Evolutionary conservation across 1,140 invertebrate genomes (phyloP).

Genomic region (Chionoecetes opilio): DNA sequence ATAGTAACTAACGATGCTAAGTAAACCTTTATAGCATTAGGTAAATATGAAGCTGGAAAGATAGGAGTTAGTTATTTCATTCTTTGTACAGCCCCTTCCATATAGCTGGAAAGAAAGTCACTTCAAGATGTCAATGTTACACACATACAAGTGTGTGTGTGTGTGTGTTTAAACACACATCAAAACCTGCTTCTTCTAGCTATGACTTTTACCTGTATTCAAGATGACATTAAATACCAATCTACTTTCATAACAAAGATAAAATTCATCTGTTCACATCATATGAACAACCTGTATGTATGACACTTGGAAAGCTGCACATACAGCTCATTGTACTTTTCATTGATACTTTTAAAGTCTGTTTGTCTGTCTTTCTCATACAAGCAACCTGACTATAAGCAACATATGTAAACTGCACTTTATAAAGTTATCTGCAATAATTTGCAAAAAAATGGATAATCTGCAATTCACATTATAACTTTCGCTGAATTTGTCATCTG

Average conservation of each 20-base stretch:
- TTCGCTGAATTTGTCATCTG: neutral
- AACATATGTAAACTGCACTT: neutral
- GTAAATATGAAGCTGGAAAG: neutral
- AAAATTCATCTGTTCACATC: too few relatives aligned
- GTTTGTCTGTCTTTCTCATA: too few relatives aligned
- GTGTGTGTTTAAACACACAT: too few relatives aligned
- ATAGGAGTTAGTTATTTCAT: neutral
- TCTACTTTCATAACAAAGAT: neutral
- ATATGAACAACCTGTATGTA: too few relatives aligned
- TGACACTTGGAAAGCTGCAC: too few relatives aligned
- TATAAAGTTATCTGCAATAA: neutral
- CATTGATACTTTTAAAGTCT: too few relatives aligned
- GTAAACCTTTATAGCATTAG: neutral
- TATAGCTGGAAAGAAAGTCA: neutral
- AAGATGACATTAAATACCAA: slow-evolving; percentile 2
- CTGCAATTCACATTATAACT: neutral
- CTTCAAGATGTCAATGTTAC: too few relatives aligned
- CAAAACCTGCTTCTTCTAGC: too few relatives aligned
- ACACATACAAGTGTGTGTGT: too few relatives aligned
- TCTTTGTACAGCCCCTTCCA: neutral
- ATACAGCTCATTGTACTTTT: too few relatives aligned
- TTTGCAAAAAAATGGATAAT: neutral
- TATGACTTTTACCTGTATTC: neutral
- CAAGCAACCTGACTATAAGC: too few relatives aligned
- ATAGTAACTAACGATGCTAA: neutral